Evolutionary conservation across 2,888 invertebrate species (phyloP), one percentile per base, ranked within the genome.

Genomic region (Temnothorax rugatulus): DNA sequence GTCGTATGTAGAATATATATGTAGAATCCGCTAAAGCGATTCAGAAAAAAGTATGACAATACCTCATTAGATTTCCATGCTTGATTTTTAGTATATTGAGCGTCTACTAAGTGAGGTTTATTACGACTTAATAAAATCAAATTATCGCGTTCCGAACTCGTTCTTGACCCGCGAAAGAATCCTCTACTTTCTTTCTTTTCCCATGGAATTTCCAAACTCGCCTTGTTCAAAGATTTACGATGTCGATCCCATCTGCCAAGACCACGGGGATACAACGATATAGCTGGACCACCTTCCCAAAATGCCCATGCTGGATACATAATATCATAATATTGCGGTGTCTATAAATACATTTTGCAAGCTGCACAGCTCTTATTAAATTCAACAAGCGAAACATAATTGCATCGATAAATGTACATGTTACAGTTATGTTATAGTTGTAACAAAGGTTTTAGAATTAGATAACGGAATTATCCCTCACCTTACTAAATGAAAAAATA

Each of bases 261-360:
- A 29, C 99, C 99, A 77, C 97, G 97, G 0, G 99, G 99, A 95
- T 99, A 99, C 13, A 99, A 95, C 54, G 97, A 97, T 90, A 99
- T 99, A 0, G 99, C 99, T 18, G 99, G 99, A 0, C 99, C 99
- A 41, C 99, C 99, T 95, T 98, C 98, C 99, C 99, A 99, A 95
- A 99, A 99, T 59, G 98, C 97, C 99, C 99, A 99, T 0, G 99
- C 98, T 0, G 99, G 99, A 94, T 98, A 98, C 97, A 98, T 98
- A 86, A 99, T 98, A 93, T 99, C 99, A 94, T 96, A 96, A 95
- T 98, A 98, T 52, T 98, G 97, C 61, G 94, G 93, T 0, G 97
- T 97, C 97, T 96, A 89, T 41, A 91, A 91, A 82, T 85, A 86
- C 11, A 88, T 84, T 86, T 84, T 93, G 84, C 74, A 85, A 83